phyloP scores from a whole-genome alignment of 1,140 invertebrate genomes.

The Condylostylus longicornis region DNA sequence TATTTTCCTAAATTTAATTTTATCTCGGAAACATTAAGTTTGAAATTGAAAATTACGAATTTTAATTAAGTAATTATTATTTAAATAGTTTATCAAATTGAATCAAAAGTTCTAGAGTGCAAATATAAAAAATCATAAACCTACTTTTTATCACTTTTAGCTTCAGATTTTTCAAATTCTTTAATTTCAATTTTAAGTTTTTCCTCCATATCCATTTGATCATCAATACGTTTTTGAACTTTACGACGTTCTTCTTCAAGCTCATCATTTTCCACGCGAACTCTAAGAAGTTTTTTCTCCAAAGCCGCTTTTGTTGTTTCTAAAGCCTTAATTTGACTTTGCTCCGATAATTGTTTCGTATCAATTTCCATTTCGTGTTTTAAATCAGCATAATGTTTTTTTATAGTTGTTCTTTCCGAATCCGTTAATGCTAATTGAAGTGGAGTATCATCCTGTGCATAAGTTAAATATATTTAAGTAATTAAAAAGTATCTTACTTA shows the following conservation, averaged over 20 bases:
- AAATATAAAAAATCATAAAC: too few relatives aligned
- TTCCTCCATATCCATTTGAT: constrained; percentile 21
- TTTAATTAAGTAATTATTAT: neutral
- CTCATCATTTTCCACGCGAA: constrained; percentile 25
- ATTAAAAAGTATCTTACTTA: too few relatives aligned
- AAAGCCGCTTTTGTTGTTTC: constrained; percentile 40
- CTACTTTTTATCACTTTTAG: constrained; percentile 35
- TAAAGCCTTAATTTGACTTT: constrained; percentile 36
- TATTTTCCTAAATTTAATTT: too few relatives aligned
- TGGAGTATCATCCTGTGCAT: neutral
- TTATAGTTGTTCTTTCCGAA: constrained; percentile 31
- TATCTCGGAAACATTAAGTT: neutral
- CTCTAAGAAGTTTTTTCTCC: constrained; percentile 23
- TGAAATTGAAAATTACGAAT: neutral
- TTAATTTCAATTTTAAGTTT: constrained; percentile 22
- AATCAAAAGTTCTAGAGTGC: too few relatives aligned
- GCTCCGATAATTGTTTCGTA: constrained; percentile 31
- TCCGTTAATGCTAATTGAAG: constrained; percentile 12
- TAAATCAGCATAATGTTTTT: constrained; percentile 40
- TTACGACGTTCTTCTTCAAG: constrained; percentile 32
- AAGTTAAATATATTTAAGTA: too few relatives aligned
- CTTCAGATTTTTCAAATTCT: constrained; percentile 33
- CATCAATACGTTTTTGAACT: constrained; percentile 28
- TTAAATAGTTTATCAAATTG: too few relatives aligned
- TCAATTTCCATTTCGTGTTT: constrained; percentile 31